A percentile compares a stretch with the other conserved stretches of the same genome.
phyloP scores from a whole-genome alignment of 2,797 vertebrate genomes.

The Urosaurus nigricauda region DNA sequence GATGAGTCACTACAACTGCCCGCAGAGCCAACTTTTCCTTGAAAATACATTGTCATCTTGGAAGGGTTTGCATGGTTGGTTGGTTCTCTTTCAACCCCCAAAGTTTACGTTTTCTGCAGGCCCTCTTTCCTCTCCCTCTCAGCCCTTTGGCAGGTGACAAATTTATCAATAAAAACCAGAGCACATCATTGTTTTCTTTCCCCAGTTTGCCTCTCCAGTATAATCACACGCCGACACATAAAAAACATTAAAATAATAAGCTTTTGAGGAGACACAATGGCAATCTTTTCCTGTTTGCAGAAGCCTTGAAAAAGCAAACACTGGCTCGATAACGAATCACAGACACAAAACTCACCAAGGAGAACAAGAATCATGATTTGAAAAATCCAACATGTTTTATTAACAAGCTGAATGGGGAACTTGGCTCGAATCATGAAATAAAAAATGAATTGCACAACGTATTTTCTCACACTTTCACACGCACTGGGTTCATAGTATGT shows the following conservation, averaged over 20 bases:
- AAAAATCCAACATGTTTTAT: constrained; percentile 31
- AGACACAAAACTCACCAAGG: not conserved
- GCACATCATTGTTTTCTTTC: constrained; percentile 48
- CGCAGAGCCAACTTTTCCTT: constrained; percentile 25
- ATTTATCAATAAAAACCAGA: constrained; percentile 44
- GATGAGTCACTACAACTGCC: not conserved
- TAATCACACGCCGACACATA: constrained; percentile 14
- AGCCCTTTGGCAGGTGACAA: constrained; percentile 19
- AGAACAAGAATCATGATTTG: not conserved
- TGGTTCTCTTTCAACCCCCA: not conserved
- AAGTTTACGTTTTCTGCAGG: not conserved
- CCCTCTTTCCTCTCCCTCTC: constrained; percentile 37
- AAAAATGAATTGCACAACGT: constrained; percentile 52
- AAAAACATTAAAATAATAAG: constrained; percentile 49
- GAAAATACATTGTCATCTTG: not conserved
- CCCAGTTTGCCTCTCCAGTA: constrained; percentile 35
- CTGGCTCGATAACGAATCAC: constrained; percentile 40
- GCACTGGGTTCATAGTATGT: not conserved
- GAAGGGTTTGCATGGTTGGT: not conserved
- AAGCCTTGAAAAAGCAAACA: constrained; percentile 60
- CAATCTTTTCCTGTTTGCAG: constrained; percentile 60
- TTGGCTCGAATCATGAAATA: constrained; percentile 49
- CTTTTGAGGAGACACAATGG: constrained; percentile 48
- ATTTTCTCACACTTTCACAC: constrained; percentile 52
- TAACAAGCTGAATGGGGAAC: constrained; percentile 44